Base-by-base conservation (phyloP, 2,113 vertebrate genomes). In the Nothoprocta pentlandii region DNA sequence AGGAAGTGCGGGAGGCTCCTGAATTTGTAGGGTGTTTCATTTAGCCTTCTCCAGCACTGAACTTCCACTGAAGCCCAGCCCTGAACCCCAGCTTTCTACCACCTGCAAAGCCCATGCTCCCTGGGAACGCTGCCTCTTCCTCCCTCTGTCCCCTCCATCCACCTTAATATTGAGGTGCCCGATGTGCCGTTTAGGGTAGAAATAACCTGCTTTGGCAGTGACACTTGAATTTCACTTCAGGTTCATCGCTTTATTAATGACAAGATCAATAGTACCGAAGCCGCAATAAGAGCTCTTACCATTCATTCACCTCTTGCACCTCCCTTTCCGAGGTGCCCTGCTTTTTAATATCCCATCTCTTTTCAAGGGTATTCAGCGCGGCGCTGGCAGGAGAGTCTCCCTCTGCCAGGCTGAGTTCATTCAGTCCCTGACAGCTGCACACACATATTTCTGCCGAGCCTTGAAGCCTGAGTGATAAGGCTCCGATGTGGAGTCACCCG, bases 221-320 rank as follows among this genome's bases (percentile, higher is more conserved):
- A 94, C 93, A 89, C 82, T 89, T 85, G 94, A 54, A 96, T 97
- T 87, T 95, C 92, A 94, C 88, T 86, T 97, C 89, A 93, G 86
- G 81, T 79, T 96, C 84, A 49, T 81, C 19, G 1, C 34, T 5
- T 80, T 94, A 95, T 83, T 95, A 91, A 97, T 79, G 86, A 83
- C 36, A 80, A 90, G 78, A 92, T 95, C 94, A 90, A 95, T 94
- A 93, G 64, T 89, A 62, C 16, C 28, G 9, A 96, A 96, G 71
- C 67, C 20, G 3, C 91, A 85, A 54, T 73, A 53, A 94, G 68
- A 96, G 91, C 94, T 95, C 56, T 95, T 46, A 39, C 92, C 84
- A 92, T 93, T 22, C 93, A 80, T 94, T 85, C 89, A 90, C 70
- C 77, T 80, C 79, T 79, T 10, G 1, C 36, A 90, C 59, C 68